These are phyloP conservation scores for Tanaodytes sp. DNA, from an alignment of 2,888 invertebrate genomes.

Conservation along the genomic window DNA sequence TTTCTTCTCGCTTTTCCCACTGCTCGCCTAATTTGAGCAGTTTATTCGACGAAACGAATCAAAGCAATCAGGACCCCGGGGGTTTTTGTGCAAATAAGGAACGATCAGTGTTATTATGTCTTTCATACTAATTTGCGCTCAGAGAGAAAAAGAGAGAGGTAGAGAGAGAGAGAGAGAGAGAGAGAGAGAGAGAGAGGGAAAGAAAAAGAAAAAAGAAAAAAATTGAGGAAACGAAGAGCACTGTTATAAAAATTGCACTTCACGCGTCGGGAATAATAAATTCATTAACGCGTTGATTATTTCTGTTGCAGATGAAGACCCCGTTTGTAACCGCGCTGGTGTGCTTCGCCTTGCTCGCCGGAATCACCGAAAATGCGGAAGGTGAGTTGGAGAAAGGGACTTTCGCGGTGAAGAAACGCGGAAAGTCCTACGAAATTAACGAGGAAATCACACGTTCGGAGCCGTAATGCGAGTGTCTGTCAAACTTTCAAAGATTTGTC, in stretches of 20 bases:
- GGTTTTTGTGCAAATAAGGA: too few species aligned
- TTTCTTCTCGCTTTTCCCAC: too few species aligned
- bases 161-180: too few species aligned
- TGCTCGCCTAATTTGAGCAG: too few species aligned
- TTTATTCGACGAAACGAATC: too few species aligned
- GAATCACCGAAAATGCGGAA: constrained; percentile 66
- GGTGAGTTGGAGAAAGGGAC: constrained; percentile 61
- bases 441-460: constrained; percentile 33
- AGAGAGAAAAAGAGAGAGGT: too few species aligned
- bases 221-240: background rate
- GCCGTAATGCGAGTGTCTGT: constrained; percentile 15
- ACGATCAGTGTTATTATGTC: too few species aligned
- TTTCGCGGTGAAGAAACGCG: constrained; percentile 53
- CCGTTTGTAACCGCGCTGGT: constrained; percentile 60
- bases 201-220: too few species aligned
- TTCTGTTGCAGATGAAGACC: constrained; percentile 65
- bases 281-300: constrained; percentile 25
- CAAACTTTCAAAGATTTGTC: constrained; percentile 22
- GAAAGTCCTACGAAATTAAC: constrained; percentile 46
- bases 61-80: too few species aligned
- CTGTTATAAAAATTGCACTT: constrained; percentile 2
- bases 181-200: too few species aligned
- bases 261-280: constrained; percentile 10
- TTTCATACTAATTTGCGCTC: too few species aligned
- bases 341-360: constrained; percentile 64